phyloP scores from a whole-genome alignment of 2,113 vertebrate species.

The Platichthys stellatus region DNA sequence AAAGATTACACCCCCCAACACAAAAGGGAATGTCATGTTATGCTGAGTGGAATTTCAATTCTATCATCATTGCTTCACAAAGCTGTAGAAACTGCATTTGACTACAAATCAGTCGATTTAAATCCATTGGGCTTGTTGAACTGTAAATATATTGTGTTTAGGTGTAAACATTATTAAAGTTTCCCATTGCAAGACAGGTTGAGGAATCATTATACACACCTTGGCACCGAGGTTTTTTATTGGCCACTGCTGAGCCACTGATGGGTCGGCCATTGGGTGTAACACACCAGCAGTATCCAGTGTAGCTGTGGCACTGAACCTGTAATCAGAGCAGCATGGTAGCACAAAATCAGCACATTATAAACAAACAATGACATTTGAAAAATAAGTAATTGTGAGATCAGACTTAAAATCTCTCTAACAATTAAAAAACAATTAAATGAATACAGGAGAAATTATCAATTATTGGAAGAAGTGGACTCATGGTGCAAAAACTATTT shows the following conservation, averaged over 20 bases:
- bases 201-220: slow-evolving; percentile 79
- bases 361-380: background rate
- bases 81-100: slow-evolving; percentile 31
- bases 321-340: slow-evolving; percentile 63
- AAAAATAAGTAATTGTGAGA: background rate
- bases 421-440: background rate
- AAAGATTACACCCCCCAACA: slow-evolving; percentile 34
- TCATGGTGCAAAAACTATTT: too few species aligned
- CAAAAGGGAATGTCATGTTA: slow-evolving; percentile 40
- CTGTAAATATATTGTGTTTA: slow-evolving; percentile 1
- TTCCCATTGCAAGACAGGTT: background rate
- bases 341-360: slow-evolving; percentile 1
- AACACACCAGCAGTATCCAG: slow-evolving; percentile 98
- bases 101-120: background rate
- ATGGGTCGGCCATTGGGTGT: slow-evolving; percentile 93
- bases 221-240: slow-evolving; percentile 96
- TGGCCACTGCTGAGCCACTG: slow-evolving; percentile 95
- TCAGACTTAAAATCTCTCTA: background rate
- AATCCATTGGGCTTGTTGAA: background rate
- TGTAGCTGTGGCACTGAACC: slow-evolving; percentile 98
- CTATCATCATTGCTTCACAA: slow-evolving; percentile 41
- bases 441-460: slow-evolving; percentile 6
- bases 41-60: slow-evolving; percentile 21
- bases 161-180: background rate
- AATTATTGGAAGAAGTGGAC: too few species aligned